Evolutionary conservation across 2,797 vertebrate species (phyloP).

Genomic region (Hippocampus kuda): DNA sequence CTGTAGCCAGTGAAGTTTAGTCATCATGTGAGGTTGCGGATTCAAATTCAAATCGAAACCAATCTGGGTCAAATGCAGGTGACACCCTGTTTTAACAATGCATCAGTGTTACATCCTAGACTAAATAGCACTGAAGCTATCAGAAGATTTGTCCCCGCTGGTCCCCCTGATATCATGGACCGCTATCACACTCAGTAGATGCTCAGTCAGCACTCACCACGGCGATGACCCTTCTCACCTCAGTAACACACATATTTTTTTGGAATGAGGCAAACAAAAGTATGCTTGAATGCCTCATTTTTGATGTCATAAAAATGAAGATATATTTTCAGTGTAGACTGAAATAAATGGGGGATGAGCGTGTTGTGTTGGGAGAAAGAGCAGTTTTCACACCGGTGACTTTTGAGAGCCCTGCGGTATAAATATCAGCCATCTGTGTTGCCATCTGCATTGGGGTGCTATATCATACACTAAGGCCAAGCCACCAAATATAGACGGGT

Average conservation of each 20-base stretch:
- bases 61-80: too few species aligned
- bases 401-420: conserved; percentile 66
- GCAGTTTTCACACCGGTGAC: conserved; percentile 62
- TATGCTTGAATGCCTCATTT: background rate
- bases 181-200: too few species aligned
- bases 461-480: conserved; percentile 65
- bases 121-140: too few species aligned
- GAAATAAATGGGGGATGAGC: conserved; percentile 25
- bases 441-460: conserved; percentile 72
- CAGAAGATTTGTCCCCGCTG: too few species aligned
- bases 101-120: too few species aligned
- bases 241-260: too few species aligned
- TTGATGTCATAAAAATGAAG: conserved; percentile 12
- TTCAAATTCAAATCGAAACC: too few species aligned
- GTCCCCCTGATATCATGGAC: too few species aligned
- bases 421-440: conserved; percentile 74
- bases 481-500: conserved; percentile 59
- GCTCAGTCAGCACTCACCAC: background rate
- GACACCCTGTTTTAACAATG: too few species aligned
- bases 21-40: too few species aligned
- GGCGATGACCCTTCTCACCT: too few species aligned
- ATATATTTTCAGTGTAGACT: conserved; percentile 18
- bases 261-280: background rate
- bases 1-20: too few species aligned
- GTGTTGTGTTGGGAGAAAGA: conserved; percentile 49